Evolutionary conservation across 53 echinoderm and acorn worm genomes (phyloP), one percentile per base, ranked within the genome.

Genomic region (Echinarachnius parma): DNA sequence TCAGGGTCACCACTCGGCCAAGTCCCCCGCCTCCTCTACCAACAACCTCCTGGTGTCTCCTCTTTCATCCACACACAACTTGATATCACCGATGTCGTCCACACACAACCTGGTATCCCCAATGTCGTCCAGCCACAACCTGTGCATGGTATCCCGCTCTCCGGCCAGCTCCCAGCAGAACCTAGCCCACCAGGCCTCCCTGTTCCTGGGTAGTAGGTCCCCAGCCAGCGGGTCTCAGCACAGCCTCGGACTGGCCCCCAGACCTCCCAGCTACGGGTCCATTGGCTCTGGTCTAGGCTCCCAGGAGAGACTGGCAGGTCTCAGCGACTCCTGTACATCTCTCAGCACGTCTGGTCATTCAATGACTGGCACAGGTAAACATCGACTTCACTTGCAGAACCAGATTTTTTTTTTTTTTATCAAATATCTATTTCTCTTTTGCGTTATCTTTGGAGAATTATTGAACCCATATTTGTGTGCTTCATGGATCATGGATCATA

Each of bases 151-250:
- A 25, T 87, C 88, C n/a, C 45, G 31, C 7, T 62, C 63, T 0
- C 87, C 92, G 1, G 83, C 29, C 2, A 83, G 83, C 14, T 93
- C 93, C 1, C 80, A 89, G 32, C 89, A 93, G 59, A 89, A 81
- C 77, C 75, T 92, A 20, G 34, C 18, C 9, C 61, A 39, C 5
- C 57, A 30, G 18, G 50, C 60, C 19, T 47, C 48, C 13, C 37
- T 36, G 34, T n/a, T 14, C 4, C n/a, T 37, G 31, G 60, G 69
- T 3, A 34, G 69, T 9, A 50, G 69, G 34, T 53, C 52, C 3
- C 66, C 57, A 27, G 19, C 52, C 4, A 85, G 78, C 2, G 89
- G 89, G 54, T 89, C 89, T 3, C 76, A 85, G 52, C 84, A 89
- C 60, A 85, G 77, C 64, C 56, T 88, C 28, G 75, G 53, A 13